Evolutionary conservation across 2,113 vertebrate species (phyloP), one percentile per base, ranked within the genome.

Genomic region (Strix aluco): DNA sequence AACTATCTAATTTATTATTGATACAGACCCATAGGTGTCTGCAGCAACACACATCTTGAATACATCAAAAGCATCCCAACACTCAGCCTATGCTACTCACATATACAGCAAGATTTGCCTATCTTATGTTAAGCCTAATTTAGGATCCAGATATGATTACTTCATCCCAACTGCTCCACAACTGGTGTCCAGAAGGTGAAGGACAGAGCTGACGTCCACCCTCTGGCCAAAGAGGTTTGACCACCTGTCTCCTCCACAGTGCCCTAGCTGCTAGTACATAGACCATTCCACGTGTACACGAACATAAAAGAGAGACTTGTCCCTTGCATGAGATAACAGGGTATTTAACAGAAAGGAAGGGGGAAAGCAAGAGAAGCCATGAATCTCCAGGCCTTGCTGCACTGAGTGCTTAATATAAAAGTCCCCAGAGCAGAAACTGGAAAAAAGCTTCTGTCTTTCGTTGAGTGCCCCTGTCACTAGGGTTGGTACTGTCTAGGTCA

Each of bases 291-390:
- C 5, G 18, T 19, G 7, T 11, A 25, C 6, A 20, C 42, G 40
- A 86, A 46, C 57, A 21, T 61, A 57, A 49, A 18, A 83, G 30
- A 36, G 13, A 72, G 8, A 21, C 13, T 69, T 8, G 3, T 34
- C 34, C 10, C 15, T 57, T 54, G 6, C 29, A 18, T 46, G 46
- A 8, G 13, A 52, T 36, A 82, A 26, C 7, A 25, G 22, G 5
- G 3, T 77, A 65, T 71, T 82, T 65, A 69, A 52, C 23, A 61
- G 52, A 86, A 94, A 44, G 3, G 12, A 85, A 57, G 8, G 5
- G 4, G 5, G 22, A n/a, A 69, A 86, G 23, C 4, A 5, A 51
- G 25, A 84, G 10, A 70, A 62, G 36, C 10, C 0, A 0, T 32
- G 46, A 81, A 21, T 59, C 17, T 65, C 18, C 27, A 81, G 32